phyloP scores from a whole-genome alignment of 2,797 vertebrate genomes.

The Philypnodon macrostomus region DNA sequence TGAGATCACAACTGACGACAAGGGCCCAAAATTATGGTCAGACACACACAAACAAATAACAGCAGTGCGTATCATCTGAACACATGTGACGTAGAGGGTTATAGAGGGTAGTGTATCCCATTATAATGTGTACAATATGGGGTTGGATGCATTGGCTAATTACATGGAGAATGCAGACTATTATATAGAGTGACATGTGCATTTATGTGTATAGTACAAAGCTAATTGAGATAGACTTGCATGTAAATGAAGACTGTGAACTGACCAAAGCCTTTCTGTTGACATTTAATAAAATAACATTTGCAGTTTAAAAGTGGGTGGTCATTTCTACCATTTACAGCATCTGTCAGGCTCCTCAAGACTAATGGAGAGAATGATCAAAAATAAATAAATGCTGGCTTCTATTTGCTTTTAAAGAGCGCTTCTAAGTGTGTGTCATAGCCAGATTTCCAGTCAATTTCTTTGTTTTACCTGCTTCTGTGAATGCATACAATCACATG shows the following conservation, averaged over 20 bases:
- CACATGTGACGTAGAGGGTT: slow-evolving; percentile 7
- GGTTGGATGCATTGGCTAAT: not conserved
- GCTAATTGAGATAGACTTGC: slow-evolving; percentile 19
- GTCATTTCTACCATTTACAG: slow-evolving; percentile 22
- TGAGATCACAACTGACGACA: slow-evolving; percentile 58
- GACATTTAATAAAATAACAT: slow-evolving; percentile 46
- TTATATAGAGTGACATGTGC: not conserved
- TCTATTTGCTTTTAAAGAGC: slow-evolving; percentile 7
- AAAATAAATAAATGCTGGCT: slow-evolving; percentile 6
- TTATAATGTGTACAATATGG: not conserved
- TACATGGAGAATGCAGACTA: not conserved
- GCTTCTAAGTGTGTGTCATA: slow-evolving; percentile 1
- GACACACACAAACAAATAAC: slow-evolving; percentile 46
- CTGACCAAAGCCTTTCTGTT: slow-evolving; percentile 34
- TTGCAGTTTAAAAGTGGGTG: slow-evolving; percentile 30
- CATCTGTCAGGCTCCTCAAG: slow-evolving; percentile 35
- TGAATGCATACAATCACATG: slow-evolving; percentile 16
- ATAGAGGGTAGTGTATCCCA: not conserved
- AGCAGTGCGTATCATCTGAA: slow-evolving; percentile 14
- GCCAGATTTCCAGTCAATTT: not conserved
- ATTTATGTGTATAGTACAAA: slow-evolving; percentile 2
- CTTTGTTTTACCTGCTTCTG: slow-evolving; percentile 25
- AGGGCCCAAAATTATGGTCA: slow-evolving; percentile 33
- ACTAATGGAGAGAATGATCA: slow-evolving; percentile 1
- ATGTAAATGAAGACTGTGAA: slow-evolving; percentile 22